Evolutionary conservation across 2,888 invertebrate species (phyloP).

Genomic region (Hypomecis punctinalis): DNA sequence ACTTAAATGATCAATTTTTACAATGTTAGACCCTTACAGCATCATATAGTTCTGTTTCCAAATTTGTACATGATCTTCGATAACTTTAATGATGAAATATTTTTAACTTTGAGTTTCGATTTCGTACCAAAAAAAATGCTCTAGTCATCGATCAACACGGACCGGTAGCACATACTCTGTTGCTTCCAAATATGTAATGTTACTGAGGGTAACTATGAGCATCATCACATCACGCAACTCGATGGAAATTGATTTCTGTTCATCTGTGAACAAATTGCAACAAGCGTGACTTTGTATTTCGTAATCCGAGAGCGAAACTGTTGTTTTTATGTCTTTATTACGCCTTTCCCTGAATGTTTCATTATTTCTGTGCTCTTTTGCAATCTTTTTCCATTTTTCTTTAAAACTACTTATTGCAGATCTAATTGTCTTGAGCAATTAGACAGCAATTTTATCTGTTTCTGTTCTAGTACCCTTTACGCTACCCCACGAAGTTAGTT

Average conservation of each 20-base stretch:
- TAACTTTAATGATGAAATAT: no score
- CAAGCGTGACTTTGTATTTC: slow-evolving; percentile 54
- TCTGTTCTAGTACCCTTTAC: no score
- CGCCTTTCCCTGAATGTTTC: slow-evolving; percentile 5
- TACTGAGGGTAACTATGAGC: slow-evolving; percentile 46
- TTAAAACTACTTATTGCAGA: not conserved
- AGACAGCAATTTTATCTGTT: no score
- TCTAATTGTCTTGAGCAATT: not conserved
- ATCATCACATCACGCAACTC: slow-evolving; percentile 47
- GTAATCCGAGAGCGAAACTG: slow-evolving; percentile 41
- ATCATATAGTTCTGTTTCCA: no score
- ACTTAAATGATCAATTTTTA: no score
- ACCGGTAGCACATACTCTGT: slow-evolving; percentile 16
- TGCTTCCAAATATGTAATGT: slow-evolving; percentile 29
- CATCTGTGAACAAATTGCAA: slow-evolving; percentile 44
- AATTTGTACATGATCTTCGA: no score
- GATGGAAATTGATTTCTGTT: slow-evolving; percentile 47
- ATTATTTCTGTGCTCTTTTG: not conserved
- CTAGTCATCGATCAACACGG: slow-evolving; percentile 2
- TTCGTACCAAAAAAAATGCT: not conserved
- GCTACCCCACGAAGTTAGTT: no score
- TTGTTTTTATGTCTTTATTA: slow-evolving; percentile 11
- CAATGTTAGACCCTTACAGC: no score
- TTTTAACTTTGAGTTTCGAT: not conserved
- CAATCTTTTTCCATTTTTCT: not conserved